Base-by-base conservation (phyloP, 2,888 invertebrate genomes). In the Acrobasis suavella region DNA sequence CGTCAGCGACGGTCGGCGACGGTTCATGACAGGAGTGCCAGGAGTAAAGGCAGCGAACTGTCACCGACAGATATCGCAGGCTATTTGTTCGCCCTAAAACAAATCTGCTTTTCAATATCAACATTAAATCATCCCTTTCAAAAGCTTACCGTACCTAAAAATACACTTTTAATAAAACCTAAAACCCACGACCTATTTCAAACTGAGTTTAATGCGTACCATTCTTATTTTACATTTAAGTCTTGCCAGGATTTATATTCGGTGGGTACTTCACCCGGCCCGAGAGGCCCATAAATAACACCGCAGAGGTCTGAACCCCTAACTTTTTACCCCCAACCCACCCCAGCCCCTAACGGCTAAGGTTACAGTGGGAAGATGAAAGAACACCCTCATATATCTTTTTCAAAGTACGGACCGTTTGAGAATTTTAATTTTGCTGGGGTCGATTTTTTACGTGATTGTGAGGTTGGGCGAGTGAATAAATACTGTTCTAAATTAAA, bases 201-300 rank as follows among this genome's bases (percentile, higher is more conserved):
- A 54, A 55, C 32, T 42, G 42, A 16, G 32, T 61, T 61, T 46
- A 61, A 61, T 61, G 62, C 39, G 69, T 65, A 67, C 71, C 73
- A 73, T 83, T 84, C 85, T 84, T 82, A 80, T 83, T 86, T 87
- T 84, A 85, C 82, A 85, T 88, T 88, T 82, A 90, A 87, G 87
- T 89, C 87, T 85, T 81, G 75, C 81, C 82, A 83, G 86, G 89
- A 91, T 91, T 91, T 91, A 91, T 91, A 90, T 91, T 90, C 90
- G 80, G 82, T 81, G 85, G 83, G 82, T 84, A 89, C 92, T 91
- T 87, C 87, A 87, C 81, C 81, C 84, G 84, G 75, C 92, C 86
- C 91, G 87, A 91, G 92, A 89, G 91, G 78, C 80, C 85, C 89
- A 90, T 92, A 92, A 91, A 91, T 92, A 89, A 91, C 75, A 72